Base-by-base conservation (phyloP, 2,888 invertebrate species). In the Molanna angustata region DNA sequence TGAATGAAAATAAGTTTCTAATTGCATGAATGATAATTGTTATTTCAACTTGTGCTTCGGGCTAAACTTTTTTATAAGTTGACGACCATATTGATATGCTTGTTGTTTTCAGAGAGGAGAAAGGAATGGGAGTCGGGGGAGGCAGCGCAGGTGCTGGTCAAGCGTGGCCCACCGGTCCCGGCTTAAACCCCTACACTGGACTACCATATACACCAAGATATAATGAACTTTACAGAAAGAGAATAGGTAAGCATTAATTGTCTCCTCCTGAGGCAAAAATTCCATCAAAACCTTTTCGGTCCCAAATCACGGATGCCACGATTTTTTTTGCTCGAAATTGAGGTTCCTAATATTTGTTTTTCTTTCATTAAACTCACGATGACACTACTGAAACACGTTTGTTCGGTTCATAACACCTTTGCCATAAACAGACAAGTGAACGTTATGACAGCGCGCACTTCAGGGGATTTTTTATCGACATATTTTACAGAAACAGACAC, bases 181-280 rank as follows among this genome's bases (percentile, higher is more conserved):
- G 79, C 1, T 72, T 86, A 4, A 96, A 96, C 68, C 84, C 88
- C 0, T 89, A 86, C 64, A 93, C 85, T 61, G 84, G 87, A 18
- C 75, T 88, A 52, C 90, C 94, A 1, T 96, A 87, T 68, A 92
- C 96, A 0, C 86, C 87, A 41, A 85, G 89, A 59, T 98, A 94
- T 68, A 88, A 91, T 70, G 92, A 94, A 62, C 79, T 94, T 44
- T 86, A 90, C 56, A 85, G 90, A 49, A 95, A 96, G 63, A 82
- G 99, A 22, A 88, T 91, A 21, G 85, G 59, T 59, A 27, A 45
- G 35, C 14, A 4, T n/a, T 37, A 17, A 21, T 21, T 13, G 21
- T 20, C 13, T 11, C 4, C 11, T 27, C 27, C 4, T 27, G 11
- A 27, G 11, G 11, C 6, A 27, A 27, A 4, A 27, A 7, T 4